Percentiles rank a stretch among this genome's conserved stretches.
Conservation (phyloP, 2,113 vertebrate genomes). For the Bolborhynchus lineola region DNA sequence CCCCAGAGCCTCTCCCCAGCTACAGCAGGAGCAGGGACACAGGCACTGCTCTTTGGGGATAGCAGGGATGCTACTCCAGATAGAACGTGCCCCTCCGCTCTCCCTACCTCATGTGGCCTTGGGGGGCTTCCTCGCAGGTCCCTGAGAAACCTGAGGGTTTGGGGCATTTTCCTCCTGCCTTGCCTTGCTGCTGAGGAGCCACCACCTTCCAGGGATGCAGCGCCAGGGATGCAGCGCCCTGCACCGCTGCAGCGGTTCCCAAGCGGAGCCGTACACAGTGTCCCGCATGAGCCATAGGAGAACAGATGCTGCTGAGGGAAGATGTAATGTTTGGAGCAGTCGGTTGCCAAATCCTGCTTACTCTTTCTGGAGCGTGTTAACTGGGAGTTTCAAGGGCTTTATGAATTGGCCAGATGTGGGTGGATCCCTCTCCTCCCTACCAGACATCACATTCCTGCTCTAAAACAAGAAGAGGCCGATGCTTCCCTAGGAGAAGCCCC, state of each 20-base stretch:
- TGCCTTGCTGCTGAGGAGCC: fast-evolving
- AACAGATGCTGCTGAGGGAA: neutral
- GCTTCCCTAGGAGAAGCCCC: neutral
- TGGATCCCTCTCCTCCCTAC: slow-evolving; percentile 3
- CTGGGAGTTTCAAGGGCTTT: neutral
- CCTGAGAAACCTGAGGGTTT: fast-evolving
- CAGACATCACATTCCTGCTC: slow-evolving; percentile 14
- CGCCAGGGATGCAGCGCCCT: neutral
- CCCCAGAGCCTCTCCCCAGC: neutral
- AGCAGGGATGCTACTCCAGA: neutral
- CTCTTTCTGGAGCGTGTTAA: neutral
- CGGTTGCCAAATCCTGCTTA: neutral
- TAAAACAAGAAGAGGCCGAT: neutral
- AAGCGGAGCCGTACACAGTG: fast-evolving
- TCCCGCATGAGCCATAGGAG: neutral
- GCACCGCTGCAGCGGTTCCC: neutral
- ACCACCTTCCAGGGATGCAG: neutral
- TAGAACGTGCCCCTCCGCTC: neutral
- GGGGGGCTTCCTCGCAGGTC: neutral
- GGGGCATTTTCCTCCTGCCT: neutral
- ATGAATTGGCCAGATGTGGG: slow-evolving; percentile 14
- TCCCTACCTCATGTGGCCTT: fast-evolving
- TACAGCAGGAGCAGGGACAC: neutral
- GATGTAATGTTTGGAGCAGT: slow-evolving; percentile 21
- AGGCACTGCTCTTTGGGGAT: neutral